Conservation (phyloP, 1,140 invertebrate genomes). For the Charaxes varanes region DNA sequence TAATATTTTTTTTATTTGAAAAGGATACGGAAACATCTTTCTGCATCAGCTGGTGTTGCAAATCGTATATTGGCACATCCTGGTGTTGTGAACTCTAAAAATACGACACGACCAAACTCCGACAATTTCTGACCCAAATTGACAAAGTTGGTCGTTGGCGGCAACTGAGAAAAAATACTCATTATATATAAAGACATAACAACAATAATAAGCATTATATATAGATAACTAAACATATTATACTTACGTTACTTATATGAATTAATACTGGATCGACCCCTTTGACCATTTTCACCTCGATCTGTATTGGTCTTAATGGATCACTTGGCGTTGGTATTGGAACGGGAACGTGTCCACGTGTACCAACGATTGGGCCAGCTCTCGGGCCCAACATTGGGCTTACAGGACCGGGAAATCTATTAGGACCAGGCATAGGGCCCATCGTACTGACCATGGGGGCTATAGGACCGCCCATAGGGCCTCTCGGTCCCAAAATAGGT, state of each 20-base stretch:
- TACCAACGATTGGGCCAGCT: not conserved
- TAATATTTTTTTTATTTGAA: constrained; percentile 12
- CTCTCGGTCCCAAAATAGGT: too few relatives aligned
- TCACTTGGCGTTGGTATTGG: constrained; percentile 5
- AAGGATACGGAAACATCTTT: constrained; percentile 50
- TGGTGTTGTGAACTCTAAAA: constrained; percentile 33
- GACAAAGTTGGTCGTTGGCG: constrained; percentile 34
- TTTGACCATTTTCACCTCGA: constrained; percentile 16
- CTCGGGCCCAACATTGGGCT: not conserved
- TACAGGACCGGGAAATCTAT: not conserved
- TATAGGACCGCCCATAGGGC: constrained; percentile 5
- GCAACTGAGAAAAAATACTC: constrained; percentile 27
- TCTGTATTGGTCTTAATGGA: constrained; percentile 2
- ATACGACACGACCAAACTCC: constrained; percentile 35
- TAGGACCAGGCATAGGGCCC: not conserved
- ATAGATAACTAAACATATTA: too few relatives aligned
- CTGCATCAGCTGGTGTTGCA: constrained; percentile 25
- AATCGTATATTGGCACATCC: constrained; percentile 40
- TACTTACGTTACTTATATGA: constrained; percentile 27
- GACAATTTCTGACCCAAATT: constrained; percentile 36
- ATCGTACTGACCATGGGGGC: constrained; percentile 3
- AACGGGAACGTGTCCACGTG: too few relatives aligned
- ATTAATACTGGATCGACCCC: constrained; percentile 15
- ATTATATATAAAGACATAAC: not conserved
- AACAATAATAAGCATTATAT: constrained; percentile 3